phyloP scores from a whole-genome alignment of 2,888 invertebrate genomes.

The Clepsis dumicolana region DNA sequence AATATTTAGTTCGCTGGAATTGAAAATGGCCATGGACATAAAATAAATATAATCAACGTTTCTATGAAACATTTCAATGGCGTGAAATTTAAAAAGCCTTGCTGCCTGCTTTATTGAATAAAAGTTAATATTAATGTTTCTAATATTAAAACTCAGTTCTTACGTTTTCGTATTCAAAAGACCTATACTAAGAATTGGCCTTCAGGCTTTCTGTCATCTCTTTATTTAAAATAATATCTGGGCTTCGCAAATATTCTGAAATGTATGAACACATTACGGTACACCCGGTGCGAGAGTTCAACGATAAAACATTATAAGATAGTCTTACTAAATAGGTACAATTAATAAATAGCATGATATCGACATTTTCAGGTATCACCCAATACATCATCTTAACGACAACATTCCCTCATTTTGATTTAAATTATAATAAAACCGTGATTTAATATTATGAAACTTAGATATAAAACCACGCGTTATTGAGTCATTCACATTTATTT shows the following conservation, averaged over 20 bases:
- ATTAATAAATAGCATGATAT: conserved; percentile 8
- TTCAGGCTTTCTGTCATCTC: no score
- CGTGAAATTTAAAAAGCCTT: not conserved
- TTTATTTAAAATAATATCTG: no score
- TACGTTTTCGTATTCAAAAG: no score
- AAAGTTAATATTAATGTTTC: not conserved
- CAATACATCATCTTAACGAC: conserved; percentile 28
- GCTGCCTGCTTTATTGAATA: not conserved
- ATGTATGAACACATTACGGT: no score
- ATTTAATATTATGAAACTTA: conserved; percentile 29
- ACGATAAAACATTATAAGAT: not conserved
- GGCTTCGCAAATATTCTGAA: no score
- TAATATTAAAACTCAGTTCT: no score
- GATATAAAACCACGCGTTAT: conserved; percentile 49
- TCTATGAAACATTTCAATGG: conserved; percentile 1
- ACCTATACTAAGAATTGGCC: no score
- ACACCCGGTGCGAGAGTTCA: not conserved
- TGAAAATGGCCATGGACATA: conserved; percentile 30
- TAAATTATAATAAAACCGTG: conserved; percentile 34
- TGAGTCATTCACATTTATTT: conserved; percentile 55
- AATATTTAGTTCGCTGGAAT: conserved; percentile 40
- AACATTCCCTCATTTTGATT: conserved; percentile 23
- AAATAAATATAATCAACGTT: not conserved
- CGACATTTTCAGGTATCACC: conserved; percentile 19
- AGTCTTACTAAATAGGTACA: not conserved